Conservation (phyloP, 2,113 vertebrate species). For the Cranoglanis bouderius region DNA sequence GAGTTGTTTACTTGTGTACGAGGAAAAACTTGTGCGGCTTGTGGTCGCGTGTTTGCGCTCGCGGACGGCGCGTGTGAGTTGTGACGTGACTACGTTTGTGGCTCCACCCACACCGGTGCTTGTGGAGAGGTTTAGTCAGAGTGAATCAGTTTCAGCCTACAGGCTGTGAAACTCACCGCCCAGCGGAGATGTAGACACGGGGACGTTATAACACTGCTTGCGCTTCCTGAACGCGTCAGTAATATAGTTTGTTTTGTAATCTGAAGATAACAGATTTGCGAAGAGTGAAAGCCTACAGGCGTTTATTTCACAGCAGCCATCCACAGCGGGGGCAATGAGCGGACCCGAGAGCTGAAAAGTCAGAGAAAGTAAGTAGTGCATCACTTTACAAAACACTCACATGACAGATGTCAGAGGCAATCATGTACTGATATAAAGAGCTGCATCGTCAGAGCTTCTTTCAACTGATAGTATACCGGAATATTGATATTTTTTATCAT, state of each 20-base stretch:
- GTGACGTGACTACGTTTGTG: conserved; percentile 28
- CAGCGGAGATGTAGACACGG: conserved; percentile 33
- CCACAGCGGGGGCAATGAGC: not conserved
- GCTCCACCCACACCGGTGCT: conserved; percentile 30
- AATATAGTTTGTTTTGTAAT: not conserved
- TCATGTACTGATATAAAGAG: not conserved
- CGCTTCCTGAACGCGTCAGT: not conserved
- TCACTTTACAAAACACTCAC: not conserved
- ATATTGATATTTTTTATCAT: not conserved
- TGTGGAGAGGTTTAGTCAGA: conserved; percentile 36
- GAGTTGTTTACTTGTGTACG: not conserved
- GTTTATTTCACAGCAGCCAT: not conserved
- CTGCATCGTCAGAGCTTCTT: not conserved
- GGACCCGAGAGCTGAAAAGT: not conserved
- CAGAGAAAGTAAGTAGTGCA: not conserved
- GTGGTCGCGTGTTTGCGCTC: conserved; percentile 20
- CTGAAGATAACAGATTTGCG: not conserved
- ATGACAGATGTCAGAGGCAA: not conserved
- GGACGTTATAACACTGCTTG: not conserved
- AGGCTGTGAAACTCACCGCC: not conserved
- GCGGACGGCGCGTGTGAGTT: conserved; percentile 38
- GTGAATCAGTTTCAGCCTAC: conserved; percentile 38
- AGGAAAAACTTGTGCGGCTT: not conserved
- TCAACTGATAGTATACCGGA: too few species aligned
- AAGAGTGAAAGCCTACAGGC: not conserved